These are phyloP conservation scores for Lytechinus variegatus DNA, from an alignment of 35 echinoderm and acorn worm genomes.

Conservation along the genomic window DNA sequence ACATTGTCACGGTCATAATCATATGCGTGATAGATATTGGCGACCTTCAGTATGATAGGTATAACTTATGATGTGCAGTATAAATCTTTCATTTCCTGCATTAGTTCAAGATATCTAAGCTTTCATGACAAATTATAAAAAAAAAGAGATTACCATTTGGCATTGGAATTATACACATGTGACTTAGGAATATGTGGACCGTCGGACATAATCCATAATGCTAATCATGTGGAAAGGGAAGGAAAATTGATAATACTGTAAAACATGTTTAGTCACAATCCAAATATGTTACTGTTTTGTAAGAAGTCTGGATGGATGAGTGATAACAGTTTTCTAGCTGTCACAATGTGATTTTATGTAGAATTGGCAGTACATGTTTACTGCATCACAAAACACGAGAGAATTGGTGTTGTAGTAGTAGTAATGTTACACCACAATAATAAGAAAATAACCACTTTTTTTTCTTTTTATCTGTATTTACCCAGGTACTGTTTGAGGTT, in stretches of 20 bases:
- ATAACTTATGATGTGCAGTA: neutral
- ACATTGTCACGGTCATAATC: no score
- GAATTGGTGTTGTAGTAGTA: neutral
- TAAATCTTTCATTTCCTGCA: neutral
- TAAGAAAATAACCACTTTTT: neutral
- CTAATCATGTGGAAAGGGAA: neutral
- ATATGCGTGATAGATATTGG: neutral
- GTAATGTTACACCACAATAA: neutral
- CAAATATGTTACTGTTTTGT: neutral
- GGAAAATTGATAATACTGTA: neutral
- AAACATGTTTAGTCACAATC: neutral
- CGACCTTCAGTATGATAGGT: neutral
- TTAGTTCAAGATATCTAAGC: neutral
- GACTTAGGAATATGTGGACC: neutral
- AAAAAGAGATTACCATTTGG: neutral
- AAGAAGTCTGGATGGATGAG: neutral
- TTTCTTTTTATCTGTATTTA: neutral
- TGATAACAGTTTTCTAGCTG: neutral
- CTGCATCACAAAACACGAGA: neutral
- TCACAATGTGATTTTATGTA: neutral
- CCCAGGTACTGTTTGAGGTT: neutral
- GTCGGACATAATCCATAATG: neutral
- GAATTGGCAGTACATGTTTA: neutral
- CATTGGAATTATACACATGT: neutral
- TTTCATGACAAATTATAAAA: neutral